These are phyloP conservation scores for human (Homo sapiens) DNA, from an alignment of 2,113 vertebrate species.

Conservation along the genomic window DNA sequence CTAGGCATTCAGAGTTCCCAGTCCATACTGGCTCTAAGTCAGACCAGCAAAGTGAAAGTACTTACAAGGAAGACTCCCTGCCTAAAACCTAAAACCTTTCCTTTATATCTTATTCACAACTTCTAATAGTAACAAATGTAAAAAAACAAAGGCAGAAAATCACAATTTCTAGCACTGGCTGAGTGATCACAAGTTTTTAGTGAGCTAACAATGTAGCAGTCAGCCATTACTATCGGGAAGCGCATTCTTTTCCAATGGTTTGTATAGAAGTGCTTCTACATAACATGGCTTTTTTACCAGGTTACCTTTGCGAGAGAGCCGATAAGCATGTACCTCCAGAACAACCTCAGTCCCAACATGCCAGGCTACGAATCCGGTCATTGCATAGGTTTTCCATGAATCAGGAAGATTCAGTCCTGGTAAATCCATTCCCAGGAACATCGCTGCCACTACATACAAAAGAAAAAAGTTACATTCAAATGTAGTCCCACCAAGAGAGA, in stretches of 20 bases:
- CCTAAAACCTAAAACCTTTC: neutral
- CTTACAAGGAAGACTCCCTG: neutral
- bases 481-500: neutral
- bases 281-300: neutral
- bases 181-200: neutral
- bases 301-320: constrained; percentile 84
- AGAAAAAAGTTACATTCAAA: neutral
- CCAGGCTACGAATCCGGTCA: constrained; percentile 90
- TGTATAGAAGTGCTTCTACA: constrained; percentile 35
- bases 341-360: constrained; percentile 86
- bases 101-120: neutral
- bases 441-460: constrained; percentile 78
- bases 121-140: neutral
- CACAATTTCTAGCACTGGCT: neutral
- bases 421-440: constrained; percentile 91
- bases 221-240: neutral
- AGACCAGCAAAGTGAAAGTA: neutral
- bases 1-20: neutral
- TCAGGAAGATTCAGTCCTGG: constrained; percentile 87
- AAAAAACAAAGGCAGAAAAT: neutral
- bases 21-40: neutral
- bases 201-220: neutral
- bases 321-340: constrained; percentile 88
- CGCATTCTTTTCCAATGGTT: neutral
- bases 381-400: constrained; percentile 85